phyloP scores from a whole-genome alignment of 2,113 vertebrate genomes.

The Bufo bufo region DNA sequence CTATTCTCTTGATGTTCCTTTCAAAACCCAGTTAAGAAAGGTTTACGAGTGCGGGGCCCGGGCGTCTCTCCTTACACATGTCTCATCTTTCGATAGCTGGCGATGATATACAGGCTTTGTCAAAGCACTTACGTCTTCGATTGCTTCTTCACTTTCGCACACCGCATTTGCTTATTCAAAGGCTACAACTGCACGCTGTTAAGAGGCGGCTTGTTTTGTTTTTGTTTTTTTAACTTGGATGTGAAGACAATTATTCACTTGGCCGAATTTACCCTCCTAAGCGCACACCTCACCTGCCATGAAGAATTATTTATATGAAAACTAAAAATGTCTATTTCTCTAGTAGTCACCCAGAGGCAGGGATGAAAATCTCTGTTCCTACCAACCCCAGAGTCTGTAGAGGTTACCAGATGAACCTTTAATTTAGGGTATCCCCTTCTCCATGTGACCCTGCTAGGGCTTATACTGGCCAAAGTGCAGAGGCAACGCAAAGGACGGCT shows the following conservation, averaged over 20 bases:
- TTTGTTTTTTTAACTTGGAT: not conserved
- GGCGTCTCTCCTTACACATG: slow-evolving; percentile 25
- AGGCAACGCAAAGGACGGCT: too few species aligned
- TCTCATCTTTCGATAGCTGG: slow-evolving; percentile 42
- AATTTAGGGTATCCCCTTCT: too few species aligned
- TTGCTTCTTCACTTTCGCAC: slow-evolving; percentile 37
- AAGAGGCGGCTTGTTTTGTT: not conserved
- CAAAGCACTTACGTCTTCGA: slow-evolving; percentile 47
- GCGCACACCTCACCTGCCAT: not conserved
- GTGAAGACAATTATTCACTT: not conserved
- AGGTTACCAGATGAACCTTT: too few species aligned
- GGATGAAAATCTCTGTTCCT: too few species aligned
- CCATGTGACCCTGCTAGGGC: too few species aligned
- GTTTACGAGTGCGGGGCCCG: not conserved
- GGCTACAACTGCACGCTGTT: not conserved
- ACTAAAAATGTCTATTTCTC: too few species aligned
- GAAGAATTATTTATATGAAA: not conserved
- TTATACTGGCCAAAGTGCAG: too few species aligned
- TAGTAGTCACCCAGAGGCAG: too few species aligned
- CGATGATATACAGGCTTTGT: slow-evolving; percentile 50
- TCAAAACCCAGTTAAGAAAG: not conserved
- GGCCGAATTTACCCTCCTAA: not conserved
- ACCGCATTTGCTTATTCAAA: slow-evolving; percentile 48
- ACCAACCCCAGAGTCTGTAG: too few species aligned
- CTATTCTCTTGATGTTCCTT: not conserved